Percentiles rank a stretch among this genome's conserved stretches.
Evolutionary conservation across 2,797 vertebrate genomes (phyloP).

Genomic region (Anguilla megastoma): DNA sequence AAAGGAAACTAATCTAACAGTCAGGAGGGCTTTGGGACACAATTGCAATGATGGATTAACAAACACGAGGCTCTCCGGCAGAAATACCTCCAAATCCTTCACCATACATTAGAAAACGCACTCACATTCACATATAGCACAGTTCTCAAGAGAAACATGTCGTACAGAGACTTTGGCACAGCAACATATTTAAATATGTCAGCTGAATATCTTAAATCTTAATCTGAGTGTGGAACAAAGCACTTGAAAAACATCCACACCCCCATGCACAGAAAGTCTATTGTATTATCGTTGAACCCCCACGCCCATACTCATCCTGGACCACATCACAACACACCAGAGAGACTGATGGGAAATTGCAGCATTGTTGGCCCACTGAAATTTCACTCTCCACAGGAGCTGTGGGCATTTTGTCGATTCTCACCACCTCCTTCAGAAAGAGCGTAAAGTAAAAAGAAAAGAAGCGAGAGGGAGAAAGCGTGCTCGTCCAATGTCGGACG

Average conservation of each 20-base stretch:
- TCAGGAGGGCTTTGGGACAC: neutral
- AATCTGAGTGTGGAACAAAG: neutral
- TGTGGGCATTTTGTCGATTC: neutral
- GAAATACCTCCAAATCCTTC: neutral
- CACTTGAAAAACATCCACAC: neutral
- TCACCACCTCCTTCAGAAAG: neutral
- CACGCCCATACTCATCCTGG: neutral
- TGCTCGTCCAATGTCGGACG: neutral
- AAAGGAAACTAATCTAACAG: neutral
- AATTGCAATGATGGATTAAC: conserved; percentile 9
- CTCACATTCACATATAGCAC: neutral
- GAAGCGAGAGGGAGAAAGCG: neutral
- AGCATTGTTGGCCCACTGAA: neutral
- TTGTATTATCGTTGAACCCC: neutral
- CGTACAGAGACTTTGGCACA: neutral
- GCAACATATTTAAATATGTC: neutral
- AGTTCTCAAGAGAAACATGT: neutral
- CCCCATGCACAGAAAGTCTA: neutral
- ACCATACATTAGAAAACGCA: neutral
- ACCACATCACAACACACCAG: neutral
- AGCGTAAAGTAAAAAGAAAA: neutral
- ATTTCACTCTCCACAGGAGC: neutral
- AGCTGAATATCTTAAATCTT: neutral
- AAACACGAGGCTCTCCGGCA: neutral
- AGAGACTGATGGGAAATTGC: neutral